Base-by-base conservation (phyloP, 2,888 invertebrate species). In the Ferdinandea cuprea region DNA sequence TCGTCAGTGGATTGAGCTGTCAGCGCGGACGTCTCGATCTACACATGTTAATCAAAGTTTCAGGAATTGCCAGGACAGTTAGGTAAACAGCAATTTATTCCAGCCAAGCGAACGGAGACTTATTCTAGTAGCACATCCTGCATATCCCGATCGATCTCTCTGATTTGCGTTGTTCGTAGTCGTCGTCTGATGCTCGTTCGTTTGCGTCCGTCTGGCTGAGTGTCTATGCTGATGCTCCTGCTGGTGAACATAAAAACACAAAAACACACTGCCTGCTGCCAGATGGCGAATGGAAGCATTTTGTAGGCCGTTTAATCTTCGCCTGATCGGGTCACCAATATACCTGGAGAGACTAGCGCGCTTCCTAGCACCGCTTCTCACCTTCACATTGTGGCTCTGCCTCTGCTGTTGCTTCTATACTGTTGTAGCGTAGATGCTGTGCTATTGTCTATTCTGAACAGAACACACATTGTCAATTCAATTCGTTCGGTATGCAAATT, bases 21-120 rank as follows among this genome's bases (percentile, higher is more conserved):
- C 83, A 83, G 77, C 63, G 50, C 63, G 83, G 83, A 83, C 78
- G 83, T 77, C 72, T 83, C 72, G 83, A 83, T 83, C 83, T 83
- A 83, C 83, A 83, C 83, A 83, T 83, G 83, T 83, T 83, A 83
- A 83, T 83, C 83, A 83, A 83, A 78, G 83, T 72, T 73, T 66
- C 72, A 78, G 58, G 83, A 77, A 83, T 83, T 83, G 83, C 83
- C 58, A 83, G 72, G 83, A 83, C 83, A 83, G 77, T 83, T 83
- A 78, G 68, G 78, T 83, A 65, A 83, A 83, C 83, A 77, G 78
- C 78, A 83, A 83, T 83, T 78, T 83, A 83, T 83, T 83, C 77
- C 35, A 61, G 40, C 54, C 8, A 69, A 46, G 21, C 44, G 59
- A 61, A 72, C 44, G 59, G 56, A 72, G 61, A 28, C 66, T 72